A percentile compares a stretch with the other conserved stretches of the same genome.
Evolutionary conservation across 2,888 invertebrate species (phyloP).

Genomic region (Lypha dubia): DNA sequence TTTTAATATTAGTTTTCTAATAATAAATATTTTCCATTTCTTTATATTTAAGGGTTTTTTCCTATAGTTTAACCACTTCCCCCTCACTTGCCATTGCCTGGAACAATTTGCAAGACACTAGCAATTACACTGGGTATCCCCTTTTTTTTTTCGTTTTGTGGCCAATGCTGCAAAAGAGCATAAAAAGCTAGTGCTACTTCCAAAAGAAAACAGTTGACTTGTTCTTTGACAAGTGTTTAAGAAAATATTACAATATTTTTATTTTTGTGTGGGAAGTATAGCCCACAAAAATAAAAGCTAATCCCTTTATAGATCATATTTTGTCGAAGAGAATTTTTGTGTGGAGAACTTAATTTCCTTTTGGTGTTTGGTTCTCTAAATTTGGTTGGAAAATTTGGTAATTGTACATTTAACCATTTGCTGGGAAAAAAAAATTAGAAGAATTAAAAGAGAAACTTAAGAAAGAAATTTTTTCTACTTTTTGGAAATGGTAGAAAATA

Average conservation of each 20-base stretch:
- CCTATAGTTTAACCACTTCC: not conserved
- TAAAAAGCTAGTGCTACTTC: constrained; percentile 59
- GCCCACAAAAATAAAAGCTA: constrained; percentile 23
- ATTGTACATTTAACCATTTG: constrained; percentile 66
- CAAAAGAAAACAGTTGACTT: constrained; percentile 45
- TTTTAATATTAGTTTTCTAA: constrained; percentile 57
- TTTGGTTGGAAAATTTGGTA: constrained; percentile 27
- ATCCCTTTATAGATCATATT: constrained; percentile 63
- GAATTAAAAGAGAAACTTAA: not conserved
- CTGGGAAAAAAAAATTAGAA: constrained; percentile 12
- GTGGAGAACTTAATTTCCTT: not conserved
- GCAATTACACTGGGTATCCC: constrained; percentile 83
- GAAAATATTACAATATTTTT: constrained; percentile 25
- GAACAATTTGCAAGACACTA: constrained; percentile 70
- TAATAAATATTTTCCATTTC: constrained; percentile 26
- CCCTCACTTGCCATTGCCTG: not conserved
- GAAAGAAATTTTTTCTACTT: not conserved
- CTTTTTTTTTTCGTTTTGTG: too few relatives aligned
- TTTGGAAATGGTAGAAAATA: not conserved
- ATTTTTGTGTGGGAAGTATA: constrained; percentile 3
- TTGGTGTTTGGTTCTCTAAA: not conserved
- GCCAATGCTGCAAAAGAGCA: constrained; percentile 50
- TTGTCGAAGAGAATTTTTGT: not conserved
- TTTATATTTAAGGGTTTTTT: constrained; percentile 12
- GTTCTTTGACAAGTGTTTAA: constrained; percentile 39